A percentile compares a stretch with the other conserved stretches of the same genome.
phyloP scores from a whole-genome alignment of 2,888 invertebrate species.

The Hemithea aestivaria region DNA sequence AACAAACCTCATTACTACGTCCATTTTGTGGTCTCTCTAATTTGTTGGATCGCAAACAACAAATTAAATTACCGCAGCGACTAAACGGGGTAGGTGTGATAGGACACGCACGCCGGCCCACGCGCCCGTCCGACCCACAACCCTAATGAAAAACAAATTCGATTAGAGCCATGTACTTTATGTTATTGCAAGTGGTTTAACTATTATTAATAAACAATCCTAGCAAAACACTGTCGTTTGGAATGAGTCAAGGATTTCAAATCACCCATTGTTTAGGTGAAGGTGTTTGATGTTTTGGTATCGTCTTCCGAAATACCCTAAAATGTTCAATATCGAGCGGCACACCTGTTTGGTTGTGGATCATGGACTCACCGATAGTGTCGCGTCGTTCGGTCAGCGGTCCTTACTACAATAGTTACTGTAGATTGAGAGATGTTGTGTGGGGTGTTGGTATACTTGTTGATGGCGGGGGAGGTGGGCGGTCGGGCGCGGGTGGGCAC shows the following conservation, averaged over 20 bases:
- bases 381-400: no score
- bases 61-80: conserved; percentile 20
- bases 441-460: conserved; percentile 6
- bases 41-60: conserved; percentile 24
- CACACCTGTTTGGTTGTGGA: no score
- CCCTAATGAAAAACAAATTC: conserved; percentile 21
- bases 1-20: conserved; percentile 18
- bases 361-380: no score
- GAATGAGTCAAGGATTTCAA: conserved; percentile 5
- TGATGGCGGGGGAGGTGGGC: conserved; percentile 1
- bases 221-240: conserved; percentile 17
- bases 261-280: conserved; percentile 17
- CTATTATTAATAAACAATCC: conserved; percentile 26
- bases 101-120: conserved; percentile 17
- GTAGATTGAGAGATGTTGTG: conserved; percentile 1
- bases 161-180: conserved; percentile 36
- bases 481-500: conserved; percentile 18
- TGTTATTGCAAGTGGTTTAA: conserved; percentile 34
- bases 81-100: conserved; percentile 16
- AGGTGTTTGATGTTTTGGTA: conserved; percentile 8
- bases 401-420: no score
- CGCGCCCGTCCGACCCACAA: conserved; percentile 15
- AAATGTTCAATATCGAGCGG: no score
- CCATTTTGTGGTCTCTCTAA: conserved; percentile 20
- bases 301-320: conserved; percentile 1